These are phyloP conservation scores for Lasioglossum baleicum DNA, from an alignment of 1,140 invertebrate species.

Conservation along the genomic window DNA sequence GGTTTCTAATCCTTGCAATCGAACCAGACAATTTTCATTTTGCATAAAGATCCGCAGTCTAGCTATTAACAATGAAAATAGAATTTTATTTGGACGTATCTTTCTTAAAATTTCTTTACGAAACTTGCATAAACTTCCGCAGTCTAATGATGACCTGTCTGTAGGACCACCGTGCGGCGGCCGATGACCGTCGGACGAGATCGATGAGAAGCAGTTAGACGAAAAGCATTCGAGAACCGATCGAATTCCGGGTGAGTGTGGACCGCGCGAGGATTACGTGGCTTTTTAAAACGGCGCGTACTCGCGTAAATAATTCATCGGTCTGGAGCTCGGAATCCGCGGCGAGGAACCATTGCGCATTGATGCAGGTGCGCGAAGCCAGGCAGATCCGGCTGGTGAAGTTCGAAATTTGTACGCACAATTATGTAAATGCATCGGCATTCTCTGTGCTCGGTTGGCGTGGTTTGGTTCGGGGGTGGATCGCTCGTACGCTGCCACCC, in stretches of 20 bases:
- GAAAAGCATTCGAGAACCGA: too few relatives aligned
- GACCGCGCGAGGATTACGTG: slow-evolving; percentile 41
- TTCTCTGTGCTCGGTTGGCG: slow-evolving; percentile 54
- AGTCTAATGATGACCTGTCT: too few relatives aligned
- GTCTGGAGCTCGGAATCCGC: slow-evolving; percentile 36
- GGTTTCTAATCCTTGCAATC: too few relatives aligned
- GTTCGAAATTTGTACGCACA: slow-evolving; percentile 75
- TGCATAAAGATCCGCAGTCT: too few relatives aligned
- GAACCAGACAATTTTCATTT: too few relatives aligned
- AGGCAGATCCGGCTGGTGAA: slow-evolving; percentile 70
- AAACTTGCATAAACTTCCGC: too few relatives aligned
- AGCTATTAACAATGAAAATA: too few relatives aligned
- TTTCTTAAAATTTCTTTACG: too few relatives aligned
- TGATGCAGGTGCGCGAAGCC: slow-evolving; percentile 33
- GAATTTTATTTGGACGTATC: too few relatives aligned
- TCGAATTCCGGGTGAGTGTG: neutral
- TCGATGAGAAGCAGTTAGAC: too few relatives aligned
- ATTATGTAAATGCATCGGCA: slow-evolving; percentile 74
- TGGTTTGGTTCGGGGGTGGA: neutral
- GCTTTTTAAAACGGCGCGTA: slow-evolving; percentile 68
- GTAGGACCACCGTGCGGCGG: too few relatives aligned
- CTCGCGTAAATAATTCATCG: slow-evolving; percentile 75
- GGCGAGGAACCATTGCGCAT: slow-evolving; percentile 13
- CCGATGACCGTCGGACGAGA: too few relatives aligned
- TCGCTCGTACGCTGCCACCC: neutral